Evolutionary conservation across 2,888 invertebrate genomes (phyloP), one percentile per base, ranked within the genome.

Genomic region (Callyntrura guangdongensis): DNA sequence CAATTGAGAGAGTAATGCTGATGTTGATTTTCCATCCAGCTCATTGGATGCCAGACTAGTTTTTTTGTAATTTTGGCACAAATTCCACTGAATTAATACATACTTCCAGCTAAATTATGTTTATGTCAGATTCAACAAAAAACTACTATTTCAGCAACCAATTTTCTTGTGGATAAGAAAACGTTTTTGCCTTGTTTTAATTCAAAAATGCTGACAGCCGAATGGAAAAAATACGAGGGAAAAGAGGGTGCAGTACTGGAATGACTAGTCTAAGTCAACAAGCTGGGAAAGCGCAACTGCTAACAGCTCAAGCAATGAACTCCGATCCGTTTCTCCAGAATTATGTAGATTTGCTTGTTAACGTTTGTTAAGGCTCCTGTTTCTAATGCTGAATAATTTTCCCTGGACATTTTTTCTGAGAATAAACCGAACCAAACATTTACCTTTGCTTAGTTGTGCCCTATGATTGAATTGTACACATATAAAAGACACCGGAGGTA

Each of bases 191-290:
- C 6, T 36, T 6, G 2, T 36, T 36, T 36, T 6, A 36, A 6
- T n/a, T n/a, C 36, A 36, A 2, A 36, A 36, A 36, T 36, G 6
- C 36, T 36, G n/a, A n/a, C n/a, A n/a, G n/a, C n/a, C n/a, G n/a
- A n/a, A 36, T 36, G 2, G 2, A 8, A 22, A 45, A n/a, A 11
- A 45, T n/a, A 8, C n/a, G 11, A 49, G 47, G 0, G 69, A n/a
- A 64, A 4, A 69, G 27, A 47, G 53, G 77, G 77, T 53, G 53
- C 77, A 77, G 77, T 12, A 77, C 77, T 77, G 74, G 74, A 74
- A 49, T 77, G 25, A 8, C 25, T 53, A 25, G 6, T n/a, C n/a
- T 22, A 69, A 69, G 36, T 14, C 47, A 36, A 74, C 20, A 74
- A 74, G 2, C 25, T 49, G 22, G 22, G 27, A 25, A 27, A 64